Evolutionary conservation across 2,113 vertebrate genomes (phyloP).

Genomic region (Amphiprion ocellaris): DNA sequence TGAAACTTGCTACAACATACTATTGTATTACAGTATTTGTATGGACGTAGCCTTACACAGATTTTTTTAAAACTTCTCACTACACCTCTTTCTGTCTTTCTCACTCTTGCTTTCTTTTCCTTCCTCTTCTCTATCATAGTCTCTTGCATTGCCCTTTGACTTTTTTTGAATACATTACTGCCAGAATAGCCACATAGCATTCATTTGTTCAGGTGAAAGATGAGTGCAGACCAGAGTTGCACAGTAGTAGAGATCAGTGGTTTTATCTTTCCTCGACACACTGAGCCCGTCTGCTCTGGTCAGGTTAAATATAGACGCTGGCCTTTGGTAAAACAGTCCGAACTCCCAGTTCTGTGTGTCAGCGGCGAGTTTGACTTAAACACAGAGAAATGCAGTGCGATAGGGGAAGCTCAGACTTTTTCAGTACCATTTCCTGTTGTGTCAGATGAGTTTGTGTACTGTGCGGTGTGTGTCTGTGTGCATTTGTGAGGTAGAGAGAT

Average conservation of each 20-base stretch:
- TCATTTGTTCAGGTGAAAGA: constrained; percentile 32
- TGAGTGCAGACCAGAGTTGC: background rate
- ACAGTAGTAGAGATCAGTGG: background rate
- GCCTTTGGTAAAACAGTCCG: background rate
- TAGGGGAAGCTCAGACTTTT: constrained; percentile 50
- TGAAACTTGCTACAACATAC: too few species aligned
- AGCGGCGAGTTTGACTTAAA: background rate
- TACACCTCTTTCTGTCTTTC: too few species aligned
- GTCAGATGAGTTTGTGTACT: constrained; percentile 34
- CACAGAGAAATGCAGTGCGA: background rate
- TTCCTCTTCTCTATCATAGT: background rate
- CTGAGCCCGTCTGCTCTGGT: background rate
- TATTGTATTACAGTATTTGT: too few species aligned
- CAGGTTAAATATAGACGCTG: constrained; percentile 28
- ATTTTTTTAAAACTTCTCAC: background rate
- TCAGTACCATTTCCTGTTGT: constrained; percentile 68
- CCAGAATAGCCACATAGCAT: background rate
- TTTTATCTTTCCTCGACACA: constrained; percentile 13
- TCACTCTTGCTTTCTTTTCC: background rate
- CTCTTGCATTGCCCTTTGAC: background rate
- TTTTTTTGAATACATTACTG: background rate
- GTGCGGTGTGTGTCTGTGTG: background rate
- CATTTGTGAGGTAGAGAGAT: constrained; percentile 32
- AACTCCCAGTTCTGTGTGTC: background rate
- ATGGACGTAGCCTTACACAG: background rate